Conservation (phyloP, 2,888 invertebrate genomes). For the Kryphioiulus occultus region DNA sequence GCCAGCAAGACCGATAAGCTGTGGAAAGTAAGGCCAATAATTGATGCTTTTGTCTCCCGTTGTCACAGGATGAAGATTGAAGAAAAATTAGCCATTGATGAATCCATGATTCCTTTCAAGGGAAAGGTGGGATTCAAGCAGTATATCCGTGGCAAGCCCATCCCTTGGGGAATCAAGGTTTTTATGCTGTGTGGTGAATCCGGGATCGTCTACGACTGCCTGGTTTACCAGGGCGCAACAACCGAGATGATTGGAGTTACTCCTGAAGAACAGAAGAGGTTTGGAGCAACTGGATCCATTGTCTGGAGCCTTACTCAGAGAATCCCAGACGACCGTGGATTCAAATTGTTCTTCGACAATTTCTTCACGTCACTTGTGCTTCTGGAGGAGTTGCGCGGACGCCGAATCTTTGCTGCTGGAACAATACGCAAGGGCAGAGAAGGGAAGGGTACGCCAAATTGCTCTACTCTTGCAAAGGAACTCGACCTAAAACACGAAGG, state of each 20-base stretch:
- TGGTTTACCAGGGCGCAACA: neutral
- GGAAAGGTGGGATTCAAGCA: constrained; percentile 2
- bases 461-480: neutral
- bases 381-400: neutral
- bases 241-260: neutral
- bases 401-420: neutral
- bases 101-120: constrained; percentile 37
- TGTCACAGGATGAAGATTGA: neutral
- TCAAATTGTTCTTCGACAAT: neutral
- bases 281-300: neutral
- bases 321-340: neutral
- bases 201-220: neutral
- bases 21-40: neutral
- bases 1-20: neutral
- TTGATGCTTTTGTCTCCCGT: neutral
- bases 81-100: neutral
- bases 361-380: neutral
- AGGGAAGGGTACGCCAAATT: neutral
- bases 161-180: too few species aligned
- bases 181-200: constrained; percentile 32
- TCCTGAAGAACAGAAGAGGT: neutral
- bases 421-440: neutral
- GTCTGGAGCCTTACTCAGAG: neutral
- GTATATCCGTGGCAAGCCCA: neutral
- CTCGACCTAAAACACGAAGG: neutral